Base-by-base conservation (phyloP, 1,140 invertebrate species). In the Drosophila funebris region DNA sequence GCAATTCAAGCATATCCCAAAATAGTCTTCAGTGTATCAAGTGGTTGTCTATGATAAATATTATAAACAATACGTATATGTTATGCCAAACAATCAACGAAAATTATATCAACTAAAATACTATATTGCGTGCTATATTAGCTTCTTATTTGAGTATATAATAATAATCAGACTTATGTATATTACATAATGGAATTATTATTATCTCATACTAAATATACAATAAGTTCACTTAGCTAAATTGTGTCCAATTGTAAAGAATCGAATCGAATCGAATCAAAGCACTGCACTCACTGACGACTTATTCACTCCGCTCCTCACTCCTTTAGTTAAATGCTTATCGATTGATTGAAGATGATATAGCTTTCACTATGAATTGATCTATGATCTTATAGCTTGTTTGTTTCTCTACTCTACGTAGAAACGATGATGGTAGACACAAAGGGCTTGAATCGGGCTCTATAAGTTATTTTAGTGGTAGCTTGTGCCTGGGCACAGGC, bases 1-100 rank as follows among this genome's bases (percentile, higher is more conserved):
- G 83, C 69, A 88, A 88, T 88, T 88, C 84, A 88, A 88, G 76
- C 83, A 88, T 88, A 88, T 88, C 83, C 79, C 83, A 78, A 83
- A 78, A 88, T 88, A 88, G 83, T 88, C 83, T 88, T 83, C 83
- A 64, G 72, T 68, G 56, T 67, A 84, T 79, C 75, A 81, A 76
- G 76, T 89, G 83, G 83, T 88, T 88, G 83, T 88, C 78, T 88
- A 88, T 63, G 63, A 77, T 71, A 82, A 62, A 75, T 39, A 64
- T 31, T 50, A 46, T 50, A 73, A 37, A 20, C 33, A 67, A 48
- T 29, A 64, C 18, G 31, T 50, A 20, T 33, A 70, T 70, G 60
- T 57, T 58, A 54, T 68, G 78, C 79, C 79, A 88, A 87, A 88
- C 83, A 88, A 88, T 88, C 83, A 88, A 88, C 83, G 83, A 88